phyloP scores from a whole-genome alignment of 2,888 invertebrate species.

The Athalia cordata region DNA sequence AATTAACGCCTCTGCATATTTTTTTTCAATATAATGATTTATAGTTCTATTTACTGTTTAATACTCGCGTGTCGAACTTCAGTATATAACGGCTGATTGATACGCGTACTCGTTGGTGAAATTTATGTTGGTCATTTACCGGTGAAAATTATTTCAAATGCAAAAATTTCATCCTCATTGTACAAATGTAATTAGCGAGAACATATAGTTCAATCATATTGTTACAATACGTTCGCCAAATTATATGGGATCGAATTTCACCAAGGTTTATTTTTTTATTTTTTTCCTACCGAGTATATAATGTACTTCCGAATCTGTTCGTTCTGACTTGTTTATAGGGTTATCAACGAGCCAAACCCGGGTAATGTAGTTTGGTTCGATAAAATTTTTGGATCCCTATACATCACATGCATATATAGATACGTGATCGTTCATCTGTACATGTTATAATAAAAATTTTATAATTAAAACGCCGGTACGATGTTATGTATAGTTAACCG shows the following conservation, averaged over 20 bases:
- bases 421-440: not conserved
- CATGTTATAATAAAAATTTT: slow-evolving; percentile 18
- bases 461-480: slow-evolving; percentile 23
- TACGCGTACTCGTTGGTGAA: not conserved
- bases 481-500: slow-evolving; percentile 23
- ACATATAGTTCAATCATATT: no score
- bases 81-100: slow-evolving; percentile 14
- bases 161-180: not conserved
- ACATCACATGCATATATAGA: not conserved
- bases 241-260: no score
- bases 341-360: no score
- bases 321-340: no score
- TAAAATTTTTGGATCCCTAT: not conserved
- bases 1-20: slow-evolving; percentile 32
- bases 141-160: no score
- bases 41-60: slow-evolving; percentile 23
- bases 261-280: no score
- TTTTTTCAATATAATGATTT: slow-evolving; percentile 16
- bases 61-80: slow-evolving; percentile 6
- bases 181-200: not conserved
- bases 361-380: no score
- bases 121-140: no score
- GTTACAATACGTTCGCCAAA: no score
- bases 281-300: no score
- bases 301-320: no score